Evolutionary conservation across 1,140 invertebrate species (phyloP).

Genomic region (Drosophila subpulchrella): DNA sequence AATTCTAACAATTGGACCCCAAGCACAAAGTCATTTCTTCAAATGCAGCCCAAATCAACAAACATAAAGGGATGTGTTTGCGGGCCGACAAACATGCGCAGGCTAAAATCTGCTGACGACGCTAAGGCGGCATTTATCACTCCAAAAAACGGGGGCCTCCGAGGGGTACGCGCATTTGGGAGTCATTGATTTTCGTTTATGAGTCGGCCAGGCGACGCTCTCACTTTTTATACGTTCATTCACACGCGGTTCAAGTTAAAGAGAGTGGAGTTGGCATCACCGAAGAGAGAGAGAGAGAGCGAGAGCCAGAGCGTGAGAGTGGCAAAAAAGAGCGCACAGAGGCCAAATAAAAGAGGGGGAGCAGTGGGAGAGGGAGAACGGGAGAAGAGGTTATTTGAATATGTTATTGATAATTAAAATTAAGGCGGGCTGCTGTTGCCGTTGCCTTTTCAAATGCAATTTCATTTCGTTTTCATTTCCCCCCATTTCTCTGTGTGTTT

Average conservation of each 20-base stretch:
- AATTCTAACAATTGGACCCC: conserved; percentile 35
- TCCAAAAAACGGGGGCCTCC: conserved; percentile 22
- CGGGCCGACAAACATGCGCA: conserved; percentile 42
- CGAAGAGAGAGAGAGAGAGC: conserved; percentile 26
- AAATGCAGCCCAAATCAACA: conserved; percentile 50
- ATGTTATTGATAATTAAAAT: conserved; percentile 54
- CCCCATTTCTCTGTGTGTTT: neutral
- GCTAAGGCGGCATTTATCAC: conserved; percentile 51
- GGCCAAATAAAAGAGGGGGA: neutral
- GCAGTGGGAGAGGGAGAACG: neutral
- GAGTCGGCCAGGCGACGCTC: conserved; percentile 62
- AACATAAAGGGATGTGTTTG: conserved; percentile 5
- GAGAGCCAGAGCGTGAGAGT: conserved; percentile 12
- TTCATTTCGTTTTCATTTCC: conserved; percentile 18
- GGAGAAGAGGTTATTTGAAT: conserved; percentile 24
- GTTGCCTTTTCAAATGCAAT: conserved; percentile 11
- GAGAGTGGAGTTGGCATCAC: conserved; percentile 7
- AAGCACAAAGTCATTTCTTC: conserved; percentile 24
- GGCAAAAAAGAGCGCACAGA: neutral
- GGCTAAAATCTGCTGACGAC: conserved; percentile 40
- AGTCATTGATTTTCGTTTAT: conserved; percentile 83
- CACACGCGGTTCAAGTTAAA: conserved; percentile 48
- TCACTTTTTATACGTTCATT: conserved; percentile 83
- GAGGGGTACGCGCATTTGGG: conserved; percentile 59
- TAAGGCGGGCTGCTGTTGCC: conserved; percentile 14